Conservation (phyloP, 2,113 vertebrate genomes). For the Channa argus region DNA sequence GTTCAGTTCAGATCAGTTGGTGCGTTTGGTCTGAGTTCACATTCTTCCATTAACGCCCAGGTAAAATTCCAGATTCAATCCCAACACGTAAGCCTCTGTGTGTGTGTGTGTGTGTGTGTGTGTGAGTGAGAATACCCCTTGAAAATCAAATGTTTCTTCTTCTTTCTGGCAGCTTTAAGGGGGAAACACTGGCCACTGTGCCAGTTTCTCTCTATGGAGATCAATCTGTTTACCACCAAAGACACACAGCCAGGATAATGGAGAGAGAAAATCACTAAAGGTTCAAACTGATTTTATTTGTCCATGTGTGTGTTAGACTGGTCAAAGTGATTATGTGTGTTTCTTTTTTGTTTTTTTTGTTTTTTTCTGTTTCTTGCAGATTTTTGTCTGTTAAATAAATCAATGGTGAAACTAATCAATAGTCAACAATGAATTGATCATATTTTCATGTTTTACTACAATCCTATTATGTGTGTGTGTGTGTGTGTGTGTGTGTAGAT, state of each 20-base stretch:
- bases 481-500: neutral
- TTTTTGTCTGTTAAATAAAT: slow-evolving; percentile 36
- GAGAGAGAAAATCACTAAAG: neutral
- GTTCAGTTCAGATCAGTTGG: neutral
- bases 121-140: slow-evolving; percentile 4
- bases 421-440: slow-evolving; percentile 9
- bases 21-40: slow-evolving; percentile 5
- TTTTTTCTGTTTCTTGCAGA: neutral
- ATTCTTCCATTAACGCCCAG: slow-evolving; percentile 33
- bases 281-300: slow-evolving; percentile 19
- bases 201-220: slow-evolving; percentile 49
- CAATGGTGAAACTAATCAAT: slow-evolving; percentile 49
- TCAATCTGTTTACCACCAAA: slow-evolving; percentile 28
- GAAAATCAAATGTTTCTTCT: slow-evolving; percentile 9
- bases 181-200: slow-evolving; percentile 34
- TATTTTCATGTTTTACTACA: neutral
- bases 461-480: slow-evolving; percentile 10
- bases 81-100: neutral
- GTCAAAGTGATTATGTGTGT: neutral
- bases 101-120: neutral
- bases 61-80: slow-evolving; percentile 44
- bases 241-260: neutral
- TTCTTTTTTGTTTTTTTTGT: neutral
- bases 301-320: neutral
- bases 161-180: slow-evolving; percentile 35